Percentiles rank a stretch among this genome's conserved stretches.
Conservation (phyloP, 2,888 invertebrate species). For the Maniola hyperantus region DNA sequence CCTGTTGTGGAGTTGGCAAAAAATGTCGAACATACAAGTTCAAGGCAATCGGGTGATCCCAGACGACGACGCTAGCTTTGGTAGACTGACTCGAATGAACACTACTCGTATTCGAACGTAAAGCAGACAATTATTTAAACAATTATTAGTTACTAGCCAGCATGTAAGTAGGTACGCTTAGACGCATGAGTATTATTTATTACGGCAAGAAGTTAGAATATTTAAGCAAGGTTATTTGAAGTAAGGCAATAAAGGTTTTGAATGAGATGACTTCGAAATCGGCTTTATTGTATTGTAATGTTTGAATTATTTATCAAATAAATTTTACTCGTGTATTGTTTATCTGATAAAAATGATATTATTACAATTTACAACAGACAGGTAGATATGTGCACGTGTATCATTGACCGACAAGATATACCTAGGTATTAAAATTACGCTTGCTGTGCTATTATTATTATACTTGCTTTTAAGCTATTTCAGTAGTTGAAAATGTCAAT, state of each 20-base stretch:
- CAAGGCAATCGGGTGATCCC: conserved; percentile 77
- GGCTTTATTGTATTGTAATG: background rate
- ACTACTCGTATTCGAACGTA: conserved; percentile 30
- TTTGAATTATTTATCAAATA: background rate
- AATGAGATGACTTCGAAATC: background rate
- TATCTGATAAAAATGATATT: conserved; percentile 2
- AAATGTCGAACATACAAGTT: conserved; percentile 76
- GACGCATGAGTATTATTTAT: background rate
- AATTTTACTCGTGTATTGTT: conserved; percentile 4
- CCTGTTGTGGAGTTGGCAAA: conserved; percentile 75
- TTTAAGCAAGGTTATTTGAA: background rate
- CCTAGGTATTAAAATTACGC: background rate
- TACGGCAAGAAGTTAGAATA: background rate
- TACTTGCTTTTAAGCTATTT: background rate
- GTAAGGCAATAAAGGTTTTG: background rate
- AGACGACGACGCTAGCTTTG: conserved; percentile 44
- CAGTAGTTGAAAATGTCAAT: too few species aligned
- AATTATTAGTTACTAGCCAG: background rate
- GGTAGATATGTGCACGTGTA: background rate
- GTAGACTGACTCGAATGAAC: conserved; percentile 46
- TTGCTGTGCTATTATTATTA: background rate
- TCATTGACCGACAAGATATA: background rate
- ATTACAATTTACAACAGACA: background rate
- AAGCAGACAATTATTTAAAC: background rate
- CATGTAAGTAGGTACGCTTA: background rate